Evolutionary conservation across 2,113 vertebrate genomes (phyloP).

Genomic region (Ptychochromis oligacanthus): DNA sequence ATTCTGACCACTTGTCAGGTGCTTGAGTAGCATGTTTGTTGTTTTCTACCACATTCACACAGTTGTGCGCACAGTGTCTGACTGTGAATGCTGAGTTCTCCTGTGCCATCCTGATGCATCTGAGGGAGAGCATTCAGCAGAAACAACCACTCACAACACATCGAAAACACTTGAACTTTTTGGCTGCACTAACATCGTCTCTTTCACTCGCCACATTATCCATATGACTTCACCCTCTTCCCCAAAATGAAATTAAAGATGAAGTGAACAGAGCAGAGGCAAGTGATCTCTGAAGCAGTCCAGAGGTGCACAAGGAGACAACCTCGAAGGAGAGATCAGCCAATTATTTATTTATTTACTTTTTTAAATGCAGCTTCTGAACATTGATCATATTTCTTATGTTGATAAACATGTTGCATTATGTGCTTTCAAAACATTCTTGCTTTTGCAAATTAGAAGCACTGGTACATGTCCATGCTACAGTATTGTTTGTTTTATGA

Average conservation of each 20-base stretch:
- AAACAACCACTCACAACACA: not conserved
- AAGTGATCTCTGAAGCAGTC: not conserved
- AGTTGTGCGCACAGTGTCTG: not conserved
- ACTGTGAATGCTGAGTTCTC: not conserved
- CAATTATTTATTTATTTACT: too few species aligned
- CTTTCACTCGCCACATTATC: not conserved
- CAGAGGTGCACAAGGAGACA: not conserved
- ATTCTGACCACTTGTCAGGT: too few species aligned
- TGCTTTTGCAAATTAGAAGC: not conserved
- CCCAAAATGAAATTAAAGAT: not conserved
- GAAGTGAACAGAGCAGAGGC: not conserved
- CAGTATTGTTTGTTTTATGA: not conserved
- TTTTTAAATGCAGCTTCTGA: not conserved
- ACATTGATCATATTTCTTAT: not conserved
- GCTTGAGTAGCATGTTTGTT: not conserved
- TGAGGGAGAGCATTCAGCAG: not conserved
- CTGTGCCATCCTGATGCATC: not conserved
- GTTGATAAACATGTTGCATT: not conserved
- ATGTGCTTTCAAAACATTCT: not conserved
- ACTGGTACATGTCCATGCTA: not conserved
- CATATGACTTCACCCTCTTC: not conserved
- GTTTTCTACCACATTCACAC: not conserved
- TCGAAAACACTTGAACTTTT: not conserved
- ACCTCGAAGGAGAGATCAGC: not conserved
- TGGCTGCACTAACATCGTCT: not conserved